phyloP scores from a whole-genome alignment of 2,888 invertebrate genomes.

The Rhingia campestris region DNA sequence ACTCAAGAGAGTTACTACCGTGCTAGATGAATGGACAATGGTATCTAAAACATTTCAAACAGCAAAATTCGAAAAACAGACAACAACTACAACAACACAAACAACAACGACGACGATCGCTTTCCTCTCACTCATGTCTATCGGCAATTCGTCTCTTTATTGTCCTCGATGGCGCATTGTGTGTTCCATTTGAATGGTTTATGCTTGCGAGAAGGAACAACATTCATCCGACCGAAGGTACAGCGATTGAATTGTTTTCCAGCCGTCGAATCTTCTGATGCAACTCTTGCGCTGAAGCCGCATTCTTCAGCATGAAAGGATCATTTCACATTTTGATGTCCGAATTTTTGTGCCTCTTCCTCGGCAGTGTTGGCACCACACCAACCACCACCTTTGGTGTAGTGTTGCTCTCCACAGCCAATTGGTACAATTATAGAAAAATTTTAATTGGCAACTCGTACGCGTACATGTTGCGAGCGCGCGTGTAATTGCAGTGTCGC shows the following conservation, averaged over 20 bases:
- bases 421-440: constrained; percentile 67
- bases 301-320: constrained; percentile 16
- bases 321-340: constrained; percentile 61
- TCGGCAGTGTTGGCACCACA: neutral
- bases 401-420: constrained; percentile 9
- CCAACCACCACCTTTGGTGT: constrained; percentile 10
- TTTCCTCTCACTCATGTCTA: constrained; percentile 57
- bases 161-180: constrained; percentile 35
- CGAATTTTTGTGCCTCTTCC: constrained; percentile 30
- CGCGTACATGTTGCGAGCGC: neutral
- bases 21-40: constrained; percentile 62
- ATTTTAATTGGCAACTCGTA: constrained; percentile 65
- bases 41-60: constrained; percentile 40
- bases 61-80: constrained; percentile 16
- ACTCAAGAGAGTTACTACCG: constrained; percentile 49
- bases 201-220: constrained; percentile 34
- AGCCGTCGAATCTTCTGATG: neutral
- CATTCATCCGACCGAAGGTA: constrained; percentile 28
- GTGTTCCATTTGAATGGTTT: constrained; percentile 70
- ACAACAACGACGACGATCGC: constrained; percentile 2
- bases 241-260: constrained; percentile 50
- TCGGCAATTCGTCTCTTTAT: constrained; percentile 65
- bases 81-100: constrained; percentile 22
- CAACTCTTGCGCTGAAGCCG: neutral
- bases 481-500: constrained; percentile 48